A percentile compares a stretch with the other conserved stretches of the same genome.
phyloP scores from a whole-genome alignment of 92 coral and sea anemone genomes.

The Micromussa lordhowensis region DNA sequence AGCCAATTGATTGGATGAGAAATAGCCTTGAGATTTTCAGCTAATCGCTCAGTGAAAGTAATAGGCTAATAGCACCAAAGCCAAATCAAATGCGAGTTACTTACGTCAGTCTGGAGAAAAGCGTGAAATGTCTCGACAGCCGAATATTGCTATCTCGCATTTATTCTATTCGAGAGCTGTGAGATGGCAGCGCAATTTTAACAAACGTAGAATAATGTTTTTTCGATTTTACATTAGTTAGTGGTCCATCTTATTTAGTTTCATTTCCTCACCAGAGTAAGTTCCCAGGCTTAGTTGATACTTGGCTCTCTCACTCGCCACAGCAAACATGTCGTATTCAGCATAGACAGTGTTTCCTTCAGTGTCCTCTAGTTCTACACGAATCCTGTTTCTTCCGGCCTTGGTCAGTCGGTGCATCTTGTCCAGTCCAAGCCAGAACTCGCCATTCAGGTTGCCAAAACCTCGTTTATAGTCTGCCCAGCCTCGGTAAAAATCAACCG shows the following conservation, averaged over 20 bases:
- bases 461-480: background rate
- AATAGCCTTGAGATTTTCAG: no score
- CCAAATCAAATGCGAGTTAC: no score
- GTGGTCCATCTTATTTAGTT: background rate
- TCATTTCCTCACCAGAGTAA: conserved; percentile 6
- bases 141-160: no score
- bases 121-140: no score
- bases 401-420: background rate
- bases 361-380: conserved; percentile 29
- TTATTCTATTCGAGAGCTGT: no score
- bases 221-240: no score
- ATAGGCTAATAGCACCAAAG: no score
- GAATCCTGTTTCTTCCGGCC: background rate
- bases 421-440: background rate
- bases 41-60: no score
- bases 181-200: no score
- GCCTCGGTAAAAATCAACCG: background rate
- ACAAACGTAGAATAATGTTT: no score
- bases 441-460: background rate
- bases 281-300: conserved; percentile 39
- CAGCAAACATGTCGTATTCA: conserved; percentile 41
- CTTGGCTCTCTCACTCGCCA: conserved; percentile 29
- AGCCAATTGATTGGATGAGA: no score
- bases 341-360: conserved; percentile 31
- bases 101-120: no score